Evolutionary conservation across 1,140 invertebrate genomes (phyloP).

Genomic region (Oryctes rhinoceros): DNA sequence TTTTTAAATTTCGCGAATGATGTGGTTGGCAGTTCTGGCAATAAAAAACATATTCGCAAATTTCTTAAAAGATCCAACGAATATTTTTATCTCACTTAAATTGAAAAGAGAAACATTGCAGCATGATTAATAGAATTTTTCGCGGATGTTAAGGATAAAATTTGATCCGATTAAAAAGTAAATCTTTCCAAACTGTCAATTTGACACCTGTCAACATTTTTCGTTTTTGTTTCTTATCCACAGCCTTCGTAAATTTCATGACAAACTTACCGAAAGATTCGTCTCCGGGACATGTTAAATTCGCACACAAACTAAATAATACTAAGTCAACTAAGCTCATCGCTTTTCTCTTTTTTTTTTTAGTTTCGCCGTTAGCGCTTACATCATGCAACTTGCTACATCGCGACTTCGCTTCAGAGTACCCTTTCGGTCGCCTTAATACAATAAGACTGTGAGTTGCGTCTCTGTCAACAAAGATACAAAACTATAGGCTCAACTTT

Average conservation of each 20-base stretch:
- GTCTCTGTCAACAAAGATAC: not conserved
- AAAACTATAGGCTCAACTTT: not conserved
- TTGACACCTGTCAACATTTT: not conserved
- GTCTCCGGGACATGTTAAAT: conserved; percentile 13
- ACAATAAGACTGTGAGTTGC: not conserved
- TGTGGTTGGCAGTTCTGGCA: too few relatives aligned
- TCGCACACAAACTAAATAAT: conserved; percentile 13
- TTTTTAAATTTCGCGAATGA: too few relatives aligned
- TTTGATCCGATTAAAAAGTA: too few relatives aligned
- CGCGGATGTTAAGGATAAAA: too few relatives aligned
- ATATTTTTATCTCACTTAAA: too few relatives aligned
- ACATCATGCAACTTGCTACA: not conserved
- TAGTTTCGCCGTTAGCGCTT: not conserved
- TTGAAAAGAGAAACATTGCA: too few relatives aligned
- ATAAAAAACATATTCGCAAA: too few relatives aligned
- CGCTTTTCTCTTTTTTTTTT: too few relatives aligned
- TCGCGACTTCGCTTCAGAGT: not conserved
- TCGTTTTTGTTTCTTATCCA: not conserved
- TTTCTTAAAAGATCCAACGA: too few relatives aligned
- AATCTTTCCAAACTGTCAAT: too few relatives aligned
- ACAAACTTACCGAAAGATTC: not conserved
- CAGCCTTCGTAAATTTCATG: not conserved
- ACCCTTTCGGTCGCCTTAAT: not conserved
- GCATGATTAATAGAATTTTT: too few relatives aligned
- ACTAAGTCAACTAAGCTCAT: conserved; percentile 24